Conservation (phyloP, 2,888 invertebrate species). For the Netelia melanura region DNA sequence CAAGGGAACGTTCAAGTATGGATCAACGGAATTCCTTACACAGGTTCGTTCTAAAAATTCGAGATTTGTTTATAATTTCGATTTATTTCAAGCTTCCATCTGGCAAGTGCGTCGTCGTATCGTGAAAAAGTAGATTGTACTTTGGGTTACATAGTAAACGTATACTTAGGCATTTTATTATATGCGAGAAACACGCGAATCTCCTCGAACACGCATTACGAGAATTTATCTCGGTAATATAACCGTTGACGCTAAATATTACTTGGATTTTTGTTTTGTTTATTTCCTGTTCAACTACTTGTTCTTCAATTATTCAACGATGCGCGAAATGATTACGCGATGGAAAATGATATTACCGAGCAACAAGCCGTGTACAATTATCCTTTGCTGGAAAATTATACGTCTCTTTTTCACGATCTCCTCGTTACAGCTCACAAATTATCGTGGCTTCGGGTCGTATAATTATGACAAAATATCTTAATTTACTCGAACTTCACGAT, state of each 20-base stretch:
- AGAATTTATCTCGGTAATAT: not conserved
- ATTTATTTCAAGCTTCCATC: not conserved
- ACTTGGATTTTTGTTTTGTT: not conserved
- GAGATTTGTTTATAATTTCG: not conserved
- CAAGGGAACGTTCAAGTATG: conserved; percentile 58
- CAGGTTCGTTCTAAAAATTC: conserved; percentile 44
- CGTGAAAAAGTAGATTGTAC: not conserved
- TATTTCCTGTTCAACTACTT: conserved; percentile 3
- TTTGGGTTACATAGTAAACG: not conserved
- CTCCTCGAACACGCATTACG: not conserved
- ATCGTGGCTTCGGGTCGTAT: conserved; percentile 10
- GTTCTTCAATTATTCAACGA: conserved; percentile 18
- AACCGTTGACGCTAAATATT: not conserved
- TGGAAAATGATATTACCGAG: conserved; percentile 3
- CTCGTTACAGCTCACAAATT: conserved; percentile 44
- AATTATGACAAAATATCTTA: conserved; percentile 24
- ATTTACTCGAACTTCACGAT: too few relatives aligned
- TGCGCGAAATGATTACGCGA: conserved; percentile 25
- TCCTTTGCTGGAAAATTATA: conserved; percentile 34
- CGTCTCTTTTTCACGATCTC: conserved; percentile 73
- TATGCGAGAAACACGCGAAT: not conserved
- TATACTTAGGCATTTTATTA: not conserved
- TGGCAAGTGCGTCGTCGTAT: not conserved
- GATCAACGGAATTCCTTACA: conserved; percentile 64
- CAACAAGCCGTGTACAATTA: conserved; percentile 41